phyloP scores from a whole-genome alignment of 2,113 vertebrate species.

The Semnornis frantzii region DNA sequence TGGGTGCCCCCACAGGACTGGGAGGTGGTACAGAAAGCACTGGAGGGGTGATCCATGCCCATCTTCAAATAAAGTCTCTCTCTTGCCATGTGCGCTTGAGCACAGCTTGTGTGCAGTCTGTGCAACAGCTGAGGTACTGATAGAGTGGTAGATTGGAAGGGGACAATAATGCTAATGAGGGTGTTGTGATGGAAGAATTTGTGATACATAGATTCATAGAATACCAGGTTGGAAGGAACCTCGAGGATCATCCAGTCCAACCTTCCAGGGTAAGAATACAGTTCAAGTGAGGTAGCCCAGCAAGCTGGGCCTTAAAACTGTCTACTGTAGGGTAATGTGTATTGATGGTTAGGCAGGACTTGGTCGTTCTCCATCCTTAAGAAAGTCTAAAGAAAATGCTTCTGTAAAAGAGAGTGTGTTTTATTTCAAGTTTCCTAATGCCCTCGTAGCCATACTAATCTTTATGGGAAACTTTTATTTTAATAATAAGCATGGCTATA shows the following conservation, averaged over 20 bases:
- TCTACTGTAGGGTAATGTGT: no score
- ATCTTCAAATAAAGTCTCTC: accelerated
- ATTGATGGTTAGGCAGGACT: accelerated
- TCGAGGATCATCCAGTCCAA: no score
- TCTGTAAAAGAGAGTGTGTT: neutral
- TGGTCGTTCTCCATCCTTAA: neutral
- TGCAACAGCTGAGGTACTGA: accelerated
- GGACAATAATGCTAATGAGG: neutral
- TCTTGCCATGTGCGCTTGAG: accelerated
- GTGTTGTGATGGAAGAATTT: neutral
- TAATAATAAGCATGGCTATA: neutral
- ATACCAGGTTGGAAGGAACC: no score
- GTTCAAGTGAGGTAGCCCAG: no score
- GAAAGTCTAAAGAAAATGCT: neutral
- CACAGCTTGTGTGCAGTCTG: no score
- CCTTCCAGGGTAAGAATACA: no score
- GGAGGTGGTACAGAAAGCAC: neutral
- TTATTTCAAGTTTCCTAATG: neutral
- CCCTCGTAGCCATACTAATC: neutral
- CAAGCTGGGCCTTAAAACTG: no score
- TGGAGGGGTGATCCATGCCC: neutral
- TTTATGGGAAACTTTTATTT: neutral
- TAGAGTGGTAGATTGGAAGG: neutral
- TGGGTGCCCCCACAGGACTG: accelerated
- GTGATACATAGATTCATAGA: no score